A percentile compares a stretch with the other conserved stretches of the same genome.
Evolutionary conservation across 1,140 invertebrate genomes (phyloP).

Genomic region (Drosophila nigromelanica): DNA sequence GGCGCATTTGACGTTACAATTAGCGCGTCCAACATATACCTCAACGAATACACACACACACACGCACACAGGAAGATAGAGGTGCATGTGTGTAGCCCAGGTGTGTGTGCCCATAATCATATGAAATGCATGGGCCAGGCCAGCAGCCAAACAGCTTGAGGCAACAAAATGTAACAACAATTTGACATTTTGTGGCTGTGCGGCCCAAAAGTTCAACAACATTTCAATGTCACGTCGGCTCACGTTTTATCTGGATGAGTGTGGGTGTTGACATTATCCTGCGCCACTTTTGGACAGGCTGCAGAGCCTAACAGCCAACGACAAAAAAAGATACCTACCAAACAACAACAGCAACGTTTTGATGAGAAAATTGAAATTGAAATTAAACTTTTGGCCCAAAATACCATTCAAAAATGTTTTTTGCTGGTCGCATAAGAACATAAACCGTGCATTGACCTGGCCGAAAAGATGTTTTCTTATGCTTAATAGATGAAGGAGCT

Average conservation of each 20-base stretch:
- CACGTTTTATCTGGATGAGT: conserved; percentile 25
- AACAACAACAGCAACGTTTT: conserved; percentile 35
- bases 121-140: conserved; percentile 39
- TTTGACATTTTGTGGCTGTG: conserved; percentile 50
- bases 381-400: conserved; percentile 69
- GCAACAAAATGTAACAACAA: conserved; percentile 34
- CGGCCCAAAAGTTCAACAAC: conserved; percentile 68
- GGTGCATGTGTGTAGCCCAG: not conserved
- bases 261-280: conserved; percentile 58
- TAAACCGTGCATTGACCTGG: conserved; percentile 54
- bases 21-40: conserved; percentile 44
- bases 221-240: conserved; percentile 67
- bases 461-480: conserved; percentile 22
- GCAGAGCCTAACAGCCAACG: conserved; percentile 50
- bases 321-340: conserved; percentile 14
- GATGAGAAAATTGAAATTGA: conserved; percentile 59
- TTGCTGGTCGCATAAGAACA: conserved; percentile 37
- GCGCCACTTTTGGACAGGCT: conserved; percentile 42
- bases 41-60: not conserved
- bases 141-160: conserved; percentile 9
- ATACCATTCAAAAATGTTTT: conserved; percentile 54
- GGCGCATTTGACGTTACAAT: conserved; percentile 67
- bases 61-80: not conserved
- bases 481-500: not conserved
- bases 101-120: conserved; percentile 44